These are phyloP conservation scores for Cyprichromis sp. DNA, from an alignment of 2,113 vertebrate species.

Conservation along the genomic window DNA sequence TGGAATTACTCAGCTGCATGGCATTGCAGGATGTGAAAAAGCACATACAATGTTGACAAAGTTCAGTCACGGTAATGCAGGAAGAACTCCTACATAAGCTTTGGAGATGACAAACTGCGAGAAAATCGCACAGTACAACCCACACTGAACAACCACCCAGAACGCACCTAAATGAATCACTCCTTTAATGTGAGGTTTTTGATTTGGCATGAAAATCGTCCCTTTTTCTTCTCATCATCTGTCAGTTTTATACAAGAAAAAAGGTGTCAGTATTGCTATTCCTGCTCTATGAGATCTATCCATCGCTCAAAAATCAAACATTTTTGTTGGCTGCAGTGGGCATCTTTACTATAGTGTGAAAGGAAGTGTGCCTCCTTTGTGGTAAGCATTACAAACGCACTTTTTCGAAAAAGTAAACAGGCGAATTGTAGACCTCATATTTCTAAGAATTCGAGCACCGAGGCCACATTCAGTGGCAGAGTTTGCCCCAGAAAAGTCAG, in stretches of 20 bases:
- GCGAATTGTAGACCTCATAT: background rate
- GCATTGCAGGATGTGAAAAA: background rate
- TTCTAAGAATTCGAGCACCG: background rate
- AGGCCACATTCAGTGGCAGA: background rate
- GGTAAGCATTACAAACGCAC: background rate
- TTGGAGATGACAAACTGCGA: background rate
- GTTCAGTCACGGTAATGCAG: background rate
- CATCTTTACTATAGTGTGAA: background rate
- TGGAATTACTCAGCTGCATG: background rate
- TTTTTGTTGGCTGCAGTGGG: background rate
- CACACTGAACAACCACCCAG: background rate
- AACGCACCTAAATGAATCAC: background rate
- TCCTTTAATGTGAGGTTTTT: background rate
- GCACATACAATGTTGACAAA: background rate
- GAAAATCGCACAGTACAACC: background rate
- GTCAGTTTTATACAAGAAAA: background rate
- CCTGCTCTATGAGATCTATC: background rate
- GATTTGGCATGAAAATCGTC: background rate
- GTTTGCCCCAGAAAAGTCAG: background rate
- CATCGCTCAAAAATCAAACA: background rate
- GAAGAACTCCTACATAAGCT: background rate
- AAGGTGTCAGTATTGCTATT: background rate
- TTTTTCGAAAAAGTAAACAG: background rate
- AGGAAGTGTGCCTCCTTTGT: background rate
- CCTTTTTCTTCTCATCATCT: background rate